Conservation (phyloP, 2,888 invertebrate species). For the Cerastoderma edule region DNA sequence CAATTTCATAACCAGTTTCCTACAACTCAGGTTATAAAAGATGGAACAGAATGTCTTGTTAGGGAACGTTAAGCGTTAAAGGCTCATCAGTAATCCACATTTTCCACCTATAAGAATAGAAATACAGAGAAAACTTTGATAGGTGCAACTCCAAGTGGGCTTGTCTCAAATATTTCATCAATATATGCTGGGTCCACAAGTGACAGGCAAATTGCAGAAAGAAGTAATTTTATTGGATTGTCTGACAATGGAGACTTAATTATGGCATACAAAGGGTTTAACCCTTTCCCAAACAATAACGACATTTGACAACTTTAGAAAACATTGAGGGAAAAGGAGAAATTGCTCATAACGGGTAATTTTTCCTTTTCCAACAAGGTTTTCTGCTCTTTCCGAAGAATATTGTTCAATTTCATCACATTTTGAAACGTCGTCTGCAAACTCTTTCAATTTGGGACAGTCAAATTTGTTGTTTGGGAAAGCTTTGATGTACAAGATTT, state of each 20-base stretch:
- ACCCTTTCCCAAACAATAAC: too few relatives aligned
- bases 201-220: slow-evolving; percentile 60
- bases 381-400: too few relatives aligned
- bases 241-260: slow-evolving; percentile 54
- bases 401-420: too few relatives aligned
- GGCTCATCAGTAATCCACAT: slow-evolving; percentile 49
- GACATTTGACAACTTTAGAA: too few relatives aligned
- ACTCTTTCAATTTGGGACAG: too few relatives aligned
- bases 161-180: slow-evolving; percentile 36
- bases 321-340: too few relatives aligned
- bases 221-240: slow-evolving; percentile 26
- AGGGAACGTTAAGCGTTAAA: slow-evolving; percentile 44
- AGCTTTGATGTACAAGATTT: slow-evolving; percentile 59
- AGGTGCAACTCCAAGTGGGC: slow-evolving; percentile 58
- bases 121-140: slow-evolving; percentile 49
- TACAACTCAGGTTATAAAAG: slow-evolving; percentile 59
- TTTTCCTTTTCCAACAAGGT: too few relatives aligned
- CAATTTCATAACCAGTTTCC: slow-evolving; percentile 59
- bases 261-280: slow-evolving; percentile 62
- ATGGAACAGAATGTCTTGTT: slow-evolving; percentile 64
- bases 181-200: slow-evolving; percentile 58
- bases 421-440: too few relatives aligned
- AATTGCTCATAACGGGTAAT: too few relatives aligned
- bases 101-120: slow-evolving; percentile 57
- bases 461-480: too few relatives aligned